These are phyloP conservation scores for Drosophila kepulauana DNA, from an alignment of 1,140 invertebrate genomes.

Conservation along the genomic window DNA sequence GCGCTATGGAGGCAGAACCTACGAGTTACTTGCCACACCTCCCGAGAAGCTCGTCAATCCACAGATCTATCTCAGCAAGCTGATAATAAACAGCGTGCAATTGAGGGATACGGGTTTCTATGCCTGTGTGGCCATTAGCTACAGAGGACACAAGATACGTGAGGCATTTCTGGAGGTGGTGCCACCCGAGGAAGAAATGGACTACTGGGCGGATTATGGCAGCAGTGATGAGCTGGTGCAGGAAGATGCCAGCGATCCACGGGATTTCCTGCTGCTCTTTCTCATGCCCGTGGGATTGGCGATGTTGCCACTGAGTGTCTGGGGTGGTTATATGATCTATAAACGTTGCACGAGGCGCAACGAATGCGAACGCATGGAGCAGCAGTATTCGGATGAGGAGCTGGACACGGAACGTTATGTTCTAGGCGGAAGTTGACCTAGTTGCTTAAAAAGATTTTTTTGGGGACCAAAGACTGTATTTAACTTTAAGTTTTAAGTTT, in stretches of 20 bases:
- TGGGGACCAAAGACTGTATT: conserved; percentile 61
- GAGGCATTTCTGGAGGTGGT: conserved; percentile 74
- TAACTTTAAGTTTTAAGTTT: conserved; percentile 22
- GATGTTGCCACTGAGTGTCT: conserved; percentile 68
- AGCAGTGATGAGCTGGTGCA: conserved; percentile 40
- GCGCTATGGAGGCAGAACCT: conserved; percentile 71
- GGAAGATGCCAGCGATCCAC: conserved; percentile 50
- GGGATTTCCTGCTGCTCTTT: conserved; percentile 72
- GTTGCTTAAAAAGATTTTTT: conserved; percentile 32
- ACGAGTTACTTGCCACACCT: conserved; percentile 65
- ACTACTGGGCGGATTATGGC: conserved; percentile 73
- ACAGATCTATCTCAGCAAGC: conserved; percentile 78
- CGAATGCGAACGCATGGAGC: conserved; percentile 67
- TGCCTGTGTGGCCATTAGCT: conserved; percentile 78
- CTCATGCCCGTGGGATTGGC: conserved; percentile 78
- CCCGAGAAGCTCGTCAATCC: conserved; percentile 67
- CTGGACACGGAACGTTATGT: conserved; percentile 73
- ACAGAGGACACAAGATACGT: conserved; percentile 72
- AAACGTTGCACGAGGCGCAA: conserved; percentile 55
- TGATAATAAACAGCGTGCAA: conserved; percentile 71
- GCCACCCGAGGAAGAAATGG: conserved; percentile 27
- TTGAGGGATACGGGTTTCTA: conserved; percentile 72
- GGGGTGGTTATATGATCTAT: conserved; percentile 67
- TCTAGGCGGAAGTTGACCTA: conserved; percentile 53
- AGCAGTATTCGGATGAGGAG: conserved; percentile 68